A percentile compares a stretch with the other conserved stretches of the same genome.
These are phyloP conservation scores for Origma solitaria DNA, from an alignment of 2,113 vertebrate species.

Conservation along the genomic window DNA sequence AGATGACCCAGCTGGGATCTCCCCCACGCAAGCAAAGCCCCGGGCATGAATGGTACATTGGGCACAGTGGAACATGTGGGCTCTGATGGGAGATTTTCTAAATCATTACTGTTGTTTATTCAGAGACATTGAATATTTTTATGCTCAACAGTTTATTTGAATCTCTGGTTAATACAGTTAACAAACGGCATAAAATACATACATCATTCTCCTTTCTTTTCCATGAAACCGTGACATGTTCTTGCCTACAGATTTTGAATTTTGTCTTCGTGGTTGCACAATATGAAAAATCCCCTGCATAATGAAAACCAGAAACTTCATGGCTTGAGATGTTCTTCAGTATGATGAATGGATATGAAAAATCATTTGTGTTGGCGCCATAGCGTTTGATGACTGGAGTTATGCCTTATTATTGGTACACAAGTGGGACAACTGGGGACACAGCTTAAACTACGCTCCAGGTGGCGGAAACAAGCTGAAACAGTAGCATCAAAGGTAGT, in stretches of 20 bases:
- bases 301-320: neutral
- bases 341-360: neutral
- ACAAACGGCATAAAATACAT: neutral
- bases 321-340: neutral
- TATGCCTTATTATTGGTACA: neutral
- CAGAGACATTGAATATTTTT: neutral
- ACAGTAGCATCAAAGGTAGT: neutral
- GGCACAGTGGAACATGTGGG: neutral
- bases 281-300: neutral
- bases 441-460: neutral
- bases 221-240: neutral
- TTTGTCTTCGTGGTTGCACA: neutral
- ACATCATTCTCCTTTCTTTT: neutral
- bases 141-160: neutral
- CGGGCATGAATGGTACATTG: neutral
- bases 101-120: neutral
- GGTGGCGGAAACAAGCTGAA: neutral
- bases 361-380: neutral
- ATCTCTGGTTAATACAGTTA: neutral
- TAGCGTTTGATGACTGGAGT: neutral
- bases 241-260: neutral
- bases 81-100: neutral
- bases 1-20: neutral
- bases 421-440: neutral
- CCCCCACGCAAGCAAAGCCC: fast-evolving